Conservation (phyloP, 2,113 vertebrate genomes). For the Chloroceryle aenea region DNA sequence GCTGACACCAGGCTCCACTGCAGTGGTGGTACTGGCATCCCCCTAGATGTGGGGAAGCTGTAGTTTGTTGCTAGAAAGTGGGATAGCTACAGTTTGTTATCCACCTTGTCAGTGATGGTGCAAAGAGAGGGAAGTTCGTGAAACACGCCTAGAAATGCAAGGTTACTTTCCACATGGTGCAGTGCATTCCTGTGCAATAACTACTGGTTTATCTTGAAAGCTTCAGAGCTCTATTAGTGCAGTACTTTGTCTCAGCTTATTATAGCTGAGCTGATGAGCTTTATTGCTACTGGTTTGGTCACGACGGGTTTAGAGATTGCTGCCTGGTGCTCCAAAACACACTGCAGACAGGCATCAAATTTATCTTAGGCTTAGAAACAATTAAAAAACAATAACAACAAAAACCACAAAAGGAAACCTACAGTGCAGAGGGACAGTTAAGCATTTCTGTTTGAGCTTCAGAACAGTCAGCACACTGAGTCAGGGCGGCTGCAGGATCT, state of each 20-base stretch:
- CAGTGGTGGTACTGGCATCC: not conserved
- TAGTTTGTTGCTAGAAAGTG: not conserved
- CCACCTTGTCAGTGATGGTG: not conserved
- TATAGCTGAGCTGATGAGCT: not conserved
- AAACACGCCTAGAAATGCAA: not conserved
- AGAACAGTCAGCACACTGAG: not conserved
- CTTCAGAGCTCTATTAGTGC: not conserved
- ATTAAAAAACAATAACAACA: slow-evolving; percentile 39
- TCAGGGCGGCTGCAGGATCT: not conserved
- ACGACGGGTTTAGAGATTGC: not conserved
- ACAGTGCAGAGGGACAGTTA: not conserved
- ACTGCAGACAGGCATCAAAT: not conserved
- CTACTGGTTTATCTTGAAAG: not conserved
- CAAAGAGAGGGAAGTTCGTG: not conserved
- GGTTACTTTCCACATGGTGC: not conserved
- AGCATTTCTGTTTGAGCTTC: not conserved
- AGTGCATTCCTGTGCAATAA: not conserved
- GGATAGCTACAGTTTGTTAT: not conserved
- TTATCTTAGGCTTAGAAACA: slow-evolving; percentile 22
- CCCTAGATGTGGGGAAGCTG: too few relatives aligned
- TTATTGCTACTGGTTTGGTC: not conserved
- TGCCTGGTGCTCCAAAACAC: slow-evolving; percentile 24
- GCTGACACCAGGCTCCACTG: not conserved
- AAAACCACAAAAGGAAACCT: not conserved
- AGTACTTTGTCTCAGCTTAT: slow-evolving; percentile 9